Evolutionary conservation across 2,797 vertebrate genomes (phyloP).

Genomic region (Argya squamiceps): DNA sequence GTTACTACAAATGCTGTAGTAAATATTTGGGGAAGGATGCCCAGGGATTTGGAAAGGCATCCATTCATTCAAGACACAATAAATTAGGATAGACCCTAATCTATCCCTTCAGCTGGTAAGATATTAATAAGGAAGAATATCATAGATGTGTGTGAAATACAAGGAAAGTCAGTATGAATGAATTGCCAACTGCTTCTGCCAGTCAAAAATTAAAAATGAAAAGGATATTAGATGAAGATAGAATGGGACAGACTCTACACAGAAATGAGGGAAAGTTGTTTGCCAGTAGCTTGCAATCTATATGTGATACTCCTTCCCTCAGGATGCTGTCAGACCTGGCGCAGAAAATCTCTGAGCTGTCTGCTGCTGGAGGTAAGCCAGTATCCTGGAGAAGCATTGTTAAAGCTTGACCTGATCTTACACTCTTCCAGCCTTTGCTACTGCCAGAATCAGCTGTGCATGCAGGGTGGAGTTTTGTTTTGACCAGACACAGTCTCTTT

Average conservation of each 20-base stretch:
- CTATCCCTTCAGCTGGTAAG: not conserved
- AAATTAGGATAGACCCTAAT: not conserved
- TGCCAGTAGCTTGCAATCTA: not conserved
- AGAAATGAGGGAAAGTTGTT: not conserved
- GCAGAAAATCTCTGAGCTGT: not conserved
- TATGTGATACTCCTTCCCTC: not conserved
- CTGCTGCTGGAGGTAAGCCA: not conserved
- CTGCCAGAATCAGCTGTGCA: not conserved
- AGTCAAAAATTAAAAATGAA: not conserved
- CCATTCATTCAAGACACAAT: not conserved
- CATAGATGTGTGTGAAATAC: not conserved
- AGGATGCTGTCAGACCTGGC: not conserved
- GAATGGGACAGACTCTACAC: not conserved
- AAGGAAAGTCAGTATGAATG: not conserved
- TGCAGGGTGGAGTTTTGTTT: not conserved
- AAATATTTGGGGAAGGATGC: not conserved
- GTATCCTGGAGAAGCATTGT: not conserved
- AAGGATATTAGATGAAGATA: not conserved
- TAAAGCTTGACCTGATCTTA: conserved; percentile 5
- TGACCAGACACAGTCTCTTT: not conserved
- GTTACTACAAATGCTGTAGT: not conserved
- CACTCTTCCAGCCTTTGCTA: not conserved
- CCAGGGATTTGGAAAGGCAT: not conserved
- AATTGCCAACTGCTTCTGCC: not conserved
- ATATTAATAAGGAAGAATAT: not conserved